These are phyloP conservation scores for Chrysina gloriosa DNA, from an alignment of 2,888 invertebrate species.

Conservation along the genomic window DNA sequence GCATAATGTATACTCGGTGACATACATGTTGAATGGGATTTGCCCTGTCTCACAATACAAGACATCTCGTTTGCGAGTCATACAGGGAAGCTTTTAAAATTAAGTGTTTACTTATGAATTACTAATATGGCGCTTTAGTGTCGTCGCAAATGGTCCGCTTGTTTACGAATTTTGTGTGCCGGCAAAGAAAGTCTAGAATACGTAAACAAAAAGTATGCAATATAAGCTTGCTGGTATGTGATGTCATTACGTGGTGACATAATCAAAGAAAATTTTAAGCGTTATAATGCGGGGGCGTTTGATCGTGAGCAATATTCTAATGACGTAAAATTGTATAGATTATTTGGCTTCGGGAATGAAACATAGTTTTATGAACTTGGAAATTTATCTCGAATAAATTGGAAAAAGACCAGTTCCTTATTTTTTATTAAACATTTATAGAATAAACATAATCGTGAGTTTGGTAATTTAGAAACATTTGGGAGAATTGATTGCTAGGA, in stretches of 20 bases:
- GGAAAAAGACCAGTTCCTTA: too few relatives aligned
- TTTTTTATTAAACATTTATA: too few relatives aligned
- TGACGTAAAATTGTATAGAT: too few relatives aligned
- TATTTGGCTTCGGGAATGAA: too few relatives aligned
- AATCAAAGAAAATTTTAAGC: not conserved
- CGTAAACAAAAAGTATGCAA: not conserved
- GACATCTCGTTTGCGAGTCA: slow-evolving; percentile 7
- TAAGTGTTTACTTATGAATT: slow-evolving; percentile 26
- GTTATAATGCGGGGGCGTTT: too few relatives aligned
- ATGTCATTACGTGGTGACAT: not conserved
- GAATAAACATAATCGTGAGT: too few relatives aligned
- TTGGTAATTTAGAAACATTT: too few relatives aligned
- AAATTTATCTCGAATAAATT: too few relatives aligned
- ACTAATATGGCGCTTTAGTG: not conserved
- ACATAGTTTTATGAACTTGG: too few relatives aligned
- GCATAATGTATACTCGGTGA: too few relatives aligned
- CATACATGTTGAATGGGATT: not conserved
- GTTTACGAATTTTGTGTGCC: not conserved
- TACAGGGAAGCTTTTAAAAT: slow-evolving; percentile 5
- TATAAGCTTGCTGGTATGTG: not conserved
- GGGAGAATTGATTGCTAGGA: too few relatives aligned
- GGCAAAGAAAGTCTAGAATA: not conserved
- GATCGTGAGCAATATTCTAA: too few relatives aligned
- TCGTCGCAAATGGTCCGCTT: not conserved
- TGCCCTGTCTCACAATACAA: not conserved